A percentile compares a stretch with the other conserved stretches of the same genome.
Conservation (phyloP, 2,888 invertebrate species). For the Phaonia tiefii region DNA sequence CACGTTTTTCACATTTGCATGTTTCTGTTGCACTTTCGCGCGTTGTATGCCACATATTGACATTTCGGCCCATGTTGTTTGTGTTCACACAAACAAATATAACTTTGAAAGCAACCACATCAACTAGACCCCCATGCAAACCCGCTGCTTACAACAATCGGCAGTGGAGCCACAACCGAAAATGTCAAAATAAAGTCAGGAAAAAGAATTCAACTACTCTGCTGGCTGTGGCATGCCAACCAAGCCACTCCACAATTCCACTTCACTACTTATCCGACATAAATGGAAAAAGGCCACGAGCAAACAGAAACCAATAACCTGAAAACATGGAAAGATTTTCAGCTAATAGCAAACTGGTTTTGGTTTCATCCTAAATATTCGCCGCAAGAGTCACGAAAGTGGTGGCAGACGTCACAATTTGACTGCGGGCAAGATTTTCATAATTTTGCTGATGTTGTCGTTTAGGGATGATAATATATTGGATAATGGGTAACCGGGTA, state of each 20-base stretch:
- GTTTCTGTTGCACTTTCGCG: conserved; percentile 24
- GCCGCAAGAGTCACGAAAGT: conserved; percentile 34
- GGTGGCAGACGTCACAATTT: conserved; percentile 27
- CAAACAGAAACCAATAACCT: conserved; percentile 41
- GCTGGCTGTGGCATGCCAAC: background rate
- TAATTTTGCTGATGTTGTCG: conserved; percentile 1
- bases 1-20: conserved; percentile 55
- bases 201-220: conserved; percentile 37
- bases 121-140: conserved; percentile 26
- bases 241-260: conserved; percentile 9
- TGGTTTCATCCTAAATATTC: conserved; percentile 12
- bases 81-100: background rate
- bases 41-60: conserved; percentile 42
- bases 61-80: conserved; percentile 34
- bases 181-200: conserved; percentile 50
- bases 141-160: background rate
- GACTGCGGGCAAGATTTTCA: conserved; percentile 36
- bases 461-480: background rate
- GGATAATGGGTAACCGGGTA: too few relatives aligned
- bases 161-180: conserved; percentile 21
- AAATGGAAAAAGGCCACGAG: background rate
- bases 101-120: conserved; percentile 25
- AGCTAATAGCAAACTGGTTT: conserved; percentile 32
- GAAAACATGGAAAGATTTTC: conserved; percentile 34
- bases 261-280: conserved; percentile 5